Percentiles rank a stretch among this genome's conserved stretches.
phyloP scores from a whole-genome alignment of 2,113 vertebrate genomes.

The Microtus montanus region DNA sequence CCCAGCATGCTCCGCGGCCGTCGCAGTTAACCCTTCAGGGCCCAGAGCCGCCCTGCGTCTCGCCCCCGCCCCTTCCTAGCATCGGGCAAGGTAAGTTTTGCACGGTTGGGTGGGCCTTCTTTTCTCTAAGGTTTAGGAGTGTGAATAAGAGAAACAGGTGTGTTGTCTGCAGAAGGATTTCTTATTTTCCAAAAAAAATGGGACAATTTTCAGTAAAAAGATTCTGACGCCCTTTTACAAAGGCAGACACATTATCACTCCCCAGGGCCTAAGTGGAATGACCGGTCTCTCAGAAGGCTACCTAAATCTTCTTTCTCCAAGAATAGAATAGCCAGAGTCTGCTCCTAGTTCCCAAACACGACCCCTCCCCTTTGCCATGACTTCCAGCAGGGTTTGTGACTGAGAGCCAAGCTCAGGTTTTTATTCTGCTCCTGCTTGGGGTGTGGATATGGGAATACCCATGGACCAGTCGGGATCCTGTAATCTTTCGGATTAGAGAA shows the following conservation, averaged over 20 bases:
- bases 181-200: slow-evolving; percentile 55
- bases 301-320: background rate
- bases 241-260: background rate
- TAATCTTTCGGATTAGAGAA: slow-evolving; percentile 26
- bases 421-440: background rate
- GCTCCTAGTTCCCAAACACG: background rate
- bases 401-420: background rate
- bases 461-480: background rate
- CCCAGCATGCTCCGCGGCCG: slow-evolving; percentile 50
- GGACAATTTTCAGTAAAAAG: slow-evolving; percentile 45
- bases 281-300: background rate
- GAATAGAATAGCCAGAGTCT: slow-evolving; percentile 10
- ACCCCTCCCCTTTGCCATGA: background rate
- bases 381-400: background rate
- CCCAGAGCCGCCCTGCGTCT: background rate
- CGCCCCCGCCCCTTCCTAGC: slow-evolving; percentile 31
- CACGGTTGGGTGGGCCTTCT: background rate
- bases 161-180: background rate
- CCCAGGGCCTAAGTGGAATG: slow-evolving; percentile 33
- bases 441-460: background rate
- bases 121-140: background rate
- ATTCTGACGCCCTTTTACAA: slow-evolving; percentile 21
- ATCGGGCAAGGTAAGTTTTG: slow-evolving; percentile 72
- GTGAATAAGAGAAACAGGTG: background rate
- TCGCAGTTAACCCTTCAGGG: slow-evolving; percentile 62